These are phyloP conservation scores for Jaculus jaculus DNA, from an alignment of 2,113 vertebrate species.

Conservation along the genomic window DNA sequence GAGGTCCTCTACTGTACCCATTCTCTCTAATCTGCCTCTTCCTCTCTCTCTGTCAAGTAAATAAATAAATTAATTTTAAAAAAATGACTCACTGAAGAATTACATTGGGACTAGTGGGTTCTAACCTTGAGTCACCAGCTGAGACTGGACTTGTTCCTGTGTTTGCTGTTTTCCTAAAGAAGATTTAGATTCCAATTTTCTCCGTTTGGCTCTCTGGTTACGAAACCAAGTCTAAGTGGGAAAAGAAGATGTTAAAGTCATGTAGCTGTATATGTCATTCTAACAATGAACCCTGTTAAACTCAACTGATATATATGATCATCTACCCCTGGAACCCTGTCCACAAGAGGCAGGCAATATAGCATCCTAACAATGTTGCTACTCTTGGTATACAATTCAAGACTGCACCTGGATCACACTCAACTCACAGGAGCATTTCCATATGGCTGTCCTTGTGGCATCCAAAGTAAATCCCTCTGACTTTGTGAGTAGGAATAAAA, in stretches of 20 bases:
- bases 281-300: neutral
- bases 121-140: neutral
- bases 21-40: no score
- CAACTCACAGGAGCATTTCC: neutral
- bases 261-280: neutral
- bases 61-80: no score
- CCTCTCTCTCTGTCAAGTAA: no score
- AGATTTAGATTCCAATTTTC: neutral
- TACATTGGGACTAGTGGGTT: neutral
- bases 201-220: neutral
- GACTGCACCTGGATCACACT: neutral
- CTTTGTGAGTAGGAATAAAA: no score
- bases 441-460: neutral
- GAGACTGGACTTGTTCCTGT: neutral
- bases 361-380: neutral
- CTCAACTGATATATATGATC: neutral
- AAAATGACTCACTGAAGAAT: neutral
- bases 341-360: neutral
- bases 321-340: neutral
- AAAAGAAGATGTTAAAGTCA: neutral
- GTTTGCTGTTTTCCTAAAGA: neutral
- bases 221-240: slow-evolving; percentile 46
- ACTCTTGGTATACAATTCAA: neutral
- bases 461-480: neutral
- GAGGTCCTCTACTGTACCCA: no score